These are phyloP conservation scores for Heliconius charithonia DNA, from an alignment of 2,888 invertebrate genomes.

Conservation along the genomic window DNA sequence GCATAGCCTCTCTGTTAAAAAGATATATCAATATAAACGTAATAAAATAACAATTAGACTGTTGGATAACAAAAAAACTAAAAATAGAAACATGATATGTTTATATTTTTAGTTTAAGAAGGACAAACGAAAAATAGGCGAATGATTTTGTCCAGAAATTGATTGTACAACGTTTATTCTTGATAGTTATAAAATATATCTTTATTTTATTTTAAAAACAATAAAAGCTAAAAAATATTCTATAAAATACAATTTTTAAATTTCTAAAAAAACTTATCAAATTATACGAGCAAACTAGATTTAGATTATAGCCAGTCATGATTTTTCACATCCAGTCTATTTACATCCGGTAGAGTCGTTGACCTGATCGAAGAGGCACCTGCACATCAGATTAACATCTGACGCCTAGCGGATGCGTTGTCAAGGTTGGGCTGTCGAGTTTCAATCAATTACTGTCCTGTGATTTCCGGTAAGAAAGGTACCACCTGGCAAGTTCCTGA, in stretches of 20 bases:
- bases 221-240: neutral
- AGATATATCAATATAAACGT: no score
- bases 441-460: conserved; percentile 36
- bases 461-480: conserved; percentile 37
- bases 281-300: conserved; percentile 2
- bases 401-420: conserved; percentile 50
- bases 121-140: no score
- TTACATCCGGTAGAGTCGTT: conserved; percentile 57
- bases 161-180: no score
- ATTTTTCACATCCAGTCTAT: conserved; percentile 24
- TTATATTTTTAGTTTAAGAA: no score
- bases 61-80: no score
- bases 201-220: neutral
- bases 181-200: no score
- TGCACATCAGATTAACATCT: conserved; percentile 65
- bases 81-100: no score
- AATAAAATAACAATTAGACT: no score
- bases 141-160: no score
- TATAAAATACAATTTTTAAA: neutral
- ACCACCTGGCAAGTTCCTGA: conserved; percentile 31
- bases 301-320: neutral
- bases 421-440: conserved; percentile 46
- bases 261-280: neutral
- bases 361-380: conserved; percentile 65
- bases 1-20: no score